Percentiles rank a stretch among this genome's conserved stretches.
Evolutionary conservation across 2,113 vertebrate species (phyloP).

Genomic region (Trinectes maculatus): DNA sequence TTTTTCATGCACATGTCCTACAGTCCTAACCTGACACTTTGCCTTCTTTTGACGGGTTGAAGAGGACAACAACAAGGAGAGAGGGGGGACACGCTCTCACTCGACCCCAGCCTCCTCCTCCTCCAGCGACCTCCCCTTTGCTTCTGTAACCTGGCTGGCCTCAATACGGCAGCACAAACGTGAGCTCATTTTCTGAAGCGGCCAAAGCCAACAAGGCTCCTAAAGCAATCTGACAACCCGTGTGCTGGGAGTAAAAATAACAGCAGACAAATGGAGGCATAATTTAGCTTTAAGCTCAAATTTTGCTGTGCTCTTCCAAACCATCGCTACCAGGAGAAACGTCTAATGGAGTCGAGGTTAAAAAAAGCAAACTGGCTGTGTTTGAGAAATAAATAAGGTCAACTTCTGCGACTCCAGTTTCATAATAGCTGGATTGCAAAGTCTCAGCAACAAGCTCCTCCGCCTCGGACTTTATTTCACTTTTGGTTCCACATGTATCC

Average conservation of each 20-base stretch:
- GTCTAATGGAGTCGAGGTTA: slow-evolving; percentile 42
- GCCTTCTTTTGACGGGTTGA: slow-evolving; percentile 42
- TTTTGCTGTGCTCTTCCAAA: slow-evolving; percentile 25
- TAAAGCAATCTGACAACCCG: slow-evolving; percentile 46
- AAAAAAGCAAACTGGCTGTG: slow-evolving; percentile 21
- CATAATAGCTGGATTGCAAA: background rate
- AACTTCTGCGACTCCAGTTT: slow-evolving; percentile 25
- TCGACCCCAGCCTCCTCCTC: background rate
- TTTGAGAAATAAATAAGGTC: slow-evolving; percentile 54
- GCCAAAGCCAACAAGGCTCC: slow-evolving; percentile 53
- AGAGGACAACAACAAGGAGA: slow-evolving; percentile 22
- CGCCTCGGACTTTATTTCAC: too few relatives aligned
- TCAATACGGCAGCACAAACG: slow-evolving; percentile 33
- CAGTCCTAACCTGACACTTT: slow-evolving; percentile 73
- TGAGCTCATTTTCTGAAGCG: slow-evolving; percentile 55
- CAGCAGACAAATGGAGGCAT: slow-evolving; percentile 51
- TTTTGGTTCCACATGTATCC: too few relatives aligned
- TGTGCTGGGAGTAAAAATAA: slow-evolving; percentile 64
- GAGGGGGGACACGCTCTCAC: slow-evolving; percentile 9
- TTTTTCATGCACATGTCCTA: slow-evolving; percentile 70
- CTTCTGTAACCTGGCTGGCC: slow-evolving; percentile 31
- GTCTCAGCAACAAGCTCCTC: slow-evolving; percentile 9
- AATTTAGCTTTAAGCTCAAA: slow-evolving; percentile 44
- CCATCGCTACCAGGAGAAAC: slow-evolving; percentile 29
- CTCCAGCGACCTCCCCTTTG: slow-evolving; percentile 17